Evolutionary conservation across 2,797 vertebrate species (phyloP), one percentile per base, ranked within the genome.

Genomic region (Falco novaeseelandiae): DNA sequence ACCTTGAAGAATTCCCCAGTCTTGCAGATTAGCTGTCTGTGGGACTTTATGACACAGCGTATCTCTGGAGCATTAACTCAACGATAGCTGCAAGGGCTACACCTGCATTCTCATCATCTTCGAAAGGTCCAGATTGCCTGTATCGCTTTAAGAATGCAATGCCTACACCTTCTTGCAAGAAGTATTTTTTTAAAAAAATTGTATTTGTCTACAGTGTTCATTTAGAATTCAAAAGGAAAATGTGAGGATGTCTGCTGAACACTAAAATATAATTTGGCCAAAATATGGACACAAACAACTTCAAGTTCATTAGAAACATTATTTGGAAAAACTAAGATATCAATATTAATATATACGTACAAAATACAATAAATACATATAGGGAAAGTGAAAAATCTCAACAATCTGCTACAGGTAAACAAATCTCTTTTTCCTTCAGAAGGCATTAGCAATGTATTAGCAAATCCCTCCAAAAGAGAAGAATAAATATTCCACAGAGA

Each of bases 351-450:
- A 38, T 6, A 29, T 65, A 6, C 20, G 20, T 44, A 54, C 4
- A 84, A 77, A 96, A 44, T 46, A n/a, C 27, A 87, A 73, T 59
- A 70, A 59, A 94, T 55, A 38, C 16, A 74, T n/a, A 63, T 15
- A 74, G 27, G 62, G 22, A 44, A 92, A 91, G 34, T 40, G 46
- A 80, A 95, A 93, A 83, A 83, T 89, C 61, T 90, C 63, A 93
- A 80, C 55, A 61, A 90, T 38, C 54, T 84, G n/a, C 46, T 84
- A 89, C 6, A 92, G n/a, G 85, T 73, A 51, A 83, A 72, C 55
- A 91, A 95, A 85, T 93, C 67, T 91, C 79, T 95, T 94, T 93
- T 65, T 63, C 94, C 78, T 80, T 89, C 59, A 78, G 59, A 96
- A 89, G 40, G 85, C 36, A 77, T 22, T 80, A 81, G 74, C 44